These are phyloP conservation scores for Botia kubotai DNA, from an alignment of 2,797 vertebrate species.

Conservation along the genomic window DNA sequence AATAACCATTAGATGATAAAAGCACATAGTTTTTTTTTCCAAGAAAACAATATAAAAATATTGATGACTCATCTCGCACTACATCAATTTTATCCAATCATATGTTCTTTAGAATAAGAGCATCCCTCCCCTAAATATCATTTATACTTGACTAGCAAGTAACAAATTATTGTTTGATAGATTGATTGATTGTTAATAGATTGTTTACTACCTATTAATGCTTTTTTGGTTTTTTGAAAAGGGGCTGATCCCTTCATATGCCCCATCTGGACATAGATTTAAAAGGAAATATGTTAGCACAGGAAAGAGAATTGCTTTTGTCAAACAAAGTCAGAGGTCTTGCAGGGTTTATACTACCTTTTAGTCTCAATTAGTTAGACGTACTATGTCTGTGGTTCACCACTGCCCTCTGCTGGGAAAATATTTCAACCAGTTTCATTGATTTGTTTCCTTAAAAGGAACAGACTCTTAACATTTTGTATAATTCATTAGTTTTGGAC, in stretches of 20 bases:
- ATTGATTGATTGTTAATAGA: too few species aligned
- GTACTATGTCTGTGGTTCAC: not conserved
- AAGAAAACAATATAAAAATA: not conserved
- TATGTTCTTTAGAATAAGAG: not conserved
- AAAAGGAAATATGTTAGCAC: not conserved
- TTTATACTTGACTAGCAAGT: not conserved
- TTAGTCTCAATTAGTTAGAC: too few species aligned
- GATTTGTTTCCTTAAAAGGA: too few species aligned
- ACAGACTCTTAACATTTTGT: too few species aligned
- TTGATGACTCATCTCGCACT: not conserved
- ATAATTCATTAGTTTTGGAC: too few species aligned
- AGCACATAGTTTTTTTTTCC: not conserved
- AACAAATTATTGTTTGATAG: not conserved
- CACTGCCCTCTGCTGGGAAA: conserved; percentile 71
- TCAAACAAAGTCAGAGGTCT: not conserved
- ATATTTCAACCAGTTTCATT: not conserved
- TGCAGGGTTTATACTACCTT: not conserved
- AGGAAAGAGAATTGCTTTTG: not conserved
- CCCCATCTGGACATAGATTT: too few species aligned
- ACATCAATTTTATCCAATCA: not conserved
- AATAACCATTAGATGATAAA: not conserved
- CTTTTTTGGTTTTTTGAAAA: too few species aligned
- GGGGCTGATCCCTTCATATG: too few species aligned
- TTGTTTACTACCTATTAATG: too few species aligned
- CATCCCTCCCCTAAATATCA: too few species aligned